A percentile compares a stretch with the other conserved stretches of the same genome.
These are phyloP conservation scores for Serinus canaria DNA, from an alignment of 2,113 vertebrate genomes.

Conservation along the genomic window DNA sequence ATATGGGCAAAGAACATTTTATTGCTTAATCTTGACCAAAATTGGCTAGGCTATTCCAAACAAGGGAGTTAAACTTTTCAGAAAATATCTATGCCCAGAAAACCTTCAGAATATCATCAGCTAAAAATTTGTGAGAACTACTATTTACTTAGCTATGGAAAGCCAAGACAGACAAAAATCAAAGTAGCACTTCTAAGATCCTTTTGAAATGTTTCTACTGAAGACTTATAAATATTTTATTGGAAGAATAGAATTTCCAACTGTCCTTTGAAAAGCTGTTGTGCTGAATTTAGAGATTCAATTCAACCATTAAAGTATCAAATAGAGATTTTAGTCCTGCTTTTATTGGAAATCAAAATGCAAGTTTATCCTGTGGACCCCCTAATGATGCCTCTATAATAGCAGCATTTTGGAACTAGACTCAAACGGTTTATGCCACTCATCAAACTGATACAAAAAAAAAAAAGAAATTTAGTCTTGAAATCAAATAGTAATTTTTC, in stretches of 20 bases:
- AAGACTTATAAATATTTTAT: conserved; percentile 43
- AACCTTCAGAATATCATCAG: not conserved
- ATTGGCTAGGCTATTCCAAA: not conserved
- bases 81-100: not conserved
- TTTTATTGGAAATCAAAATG: conserved; percentile 49
- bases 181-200: not conserved
- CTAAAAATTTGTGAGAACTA: not conserved
- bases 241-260: not conserved
- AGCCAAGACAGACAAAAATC: not conserved
- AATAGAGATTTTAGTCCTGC: not conserved
- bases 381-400: not conserved
- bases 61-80: not conserved
- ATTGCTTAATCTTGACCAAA: not conserved
- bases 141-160: not conserved
- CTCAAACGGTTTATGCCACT: not conserved
- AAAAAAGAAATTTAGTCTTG: not conserved
- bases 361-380: not conserved
- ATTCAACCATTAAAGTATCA: conserved; percentile 15
- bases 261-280: conserved; percentile 1
- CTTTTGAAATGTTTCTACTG: not conserved
- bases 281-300: conserved; percentile 13
- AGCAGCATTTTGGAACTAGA: not conserved
- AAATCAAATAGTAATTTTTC: conserved; percentile 6
- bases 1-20: not conserved
- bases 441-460: not conserved